Conservation (phyloP, 35 echinoderm and acorn worm genomes). For the Lytechinus variegatus region DNA sequence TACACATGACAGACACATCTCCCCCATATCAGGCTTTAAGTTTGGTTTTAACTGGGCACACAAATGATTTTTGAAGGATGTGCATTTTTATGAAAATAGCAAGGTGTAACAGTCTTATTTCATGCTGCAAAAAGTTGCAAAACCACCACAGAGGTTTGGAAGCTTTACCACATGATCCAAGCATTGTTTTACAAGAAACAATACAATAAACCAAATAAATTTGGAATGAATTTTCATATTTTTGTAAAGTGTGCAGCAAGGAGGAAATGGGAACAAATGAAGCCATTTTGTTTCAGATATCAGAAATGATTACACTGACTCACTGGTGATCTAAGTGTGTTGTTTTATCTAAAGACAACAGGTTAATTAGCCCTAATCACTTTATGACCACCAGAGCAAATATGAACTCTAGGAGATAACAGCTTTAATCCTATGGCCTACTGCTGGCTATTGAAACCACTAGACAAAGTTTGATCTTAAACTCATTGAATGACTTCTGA, state of each 20-base stretch:
- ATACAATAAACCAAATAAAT: too few relatives aligned
- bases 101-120: too few relatives aligned
- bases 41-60: too few relatives aligned
- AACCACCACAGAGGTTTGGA: too few relatives aligned
- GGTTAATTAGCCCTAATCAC: conserved; percentile 29
- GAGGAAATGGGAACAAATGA: not conserved
- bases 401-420: not conserved
- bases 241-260: too few relatives aligned
- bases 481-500: conserved; percentile 1
- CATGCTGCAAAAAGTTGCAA: too few relatives aligned
- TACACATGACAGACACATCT: not conserved
- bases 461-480: not conserved
- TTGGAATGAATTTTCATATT: too few relatives aligned
- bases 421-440: not conserved
- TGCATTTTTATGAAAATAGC: too few relatives aligned
- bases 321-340: not conserved
- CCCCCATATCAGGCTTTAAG: too few relatives aligned
- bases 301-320: not conserved
- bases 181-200: too few relatives aligned
- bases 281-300: not conserved
- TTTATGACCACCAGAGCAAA: conserved; percentile 35
- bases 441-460: not conserved
- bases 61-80: too few relatives aligned
- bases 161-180: too few relatives aligned
- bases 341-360: conserved; percentile 51